phyloP scores from a whole-genome alignment of 2,888 invertebrate species.

The Eutolmus rufibarbis region DNA sequence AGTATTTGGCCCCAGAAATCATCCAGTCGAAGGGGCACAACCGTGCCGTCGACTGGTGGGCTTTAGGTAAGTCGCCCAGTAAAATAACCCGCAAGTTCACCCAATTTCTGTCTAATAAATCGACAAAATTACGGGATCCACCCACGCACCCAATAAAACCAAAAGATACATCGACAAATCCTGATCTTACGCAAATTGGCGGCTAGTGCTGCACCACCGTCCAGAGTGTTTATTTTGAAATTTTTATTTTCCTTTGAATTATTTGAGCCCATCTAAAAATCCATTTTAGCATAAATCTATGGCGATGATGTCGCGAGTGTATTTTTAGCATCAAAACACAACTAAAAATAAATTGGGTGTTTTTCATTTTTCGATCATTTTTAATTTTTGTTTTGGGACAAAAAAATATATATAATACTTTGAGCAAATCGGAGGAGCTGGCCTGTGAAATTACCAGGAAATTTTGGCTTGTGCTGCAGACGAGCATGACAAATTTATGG shows the following conservation, averaged over 20 bases:
- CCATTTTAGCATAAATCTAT: not conserved
- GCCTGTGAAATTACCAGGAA: not conserved
- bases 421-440: not conserved
- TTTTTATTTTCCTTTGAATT: not conserved
- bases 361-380: not conserved
- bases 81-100: not conserved
- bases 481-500: not conserved
- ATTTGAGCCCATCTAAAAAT: not conserved
- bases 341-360: constrained; percentile 4
- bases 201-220: not conserved
- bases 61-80: constrained; percentile 73
- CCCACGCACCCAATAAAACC: not conserved
- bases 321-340: constrained; percentile 14
- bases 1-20: constrained; percentile 96
- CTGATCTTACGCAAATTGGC: not conserved
- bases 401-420: not conserved
- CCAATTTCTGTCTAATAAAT: not conserved
- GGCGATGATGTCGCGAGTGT: not conserved
- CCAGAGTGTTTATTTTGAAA: not conserved
- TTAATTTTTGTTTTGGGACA: not conserved
- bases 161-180: not conserved
- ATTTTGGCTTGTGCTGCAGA: not conserved
- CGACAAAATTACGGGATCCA: not conserved
- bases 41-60: constrained; percentile 99
- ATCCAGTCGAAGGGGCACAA: constrained; percentile 98